Evolutionary conservation across 2,797 vertebrate genomes (phyloP), one percentile per base, ranked within the genome.

Genomic region (Gallinago stenura): DNA sequence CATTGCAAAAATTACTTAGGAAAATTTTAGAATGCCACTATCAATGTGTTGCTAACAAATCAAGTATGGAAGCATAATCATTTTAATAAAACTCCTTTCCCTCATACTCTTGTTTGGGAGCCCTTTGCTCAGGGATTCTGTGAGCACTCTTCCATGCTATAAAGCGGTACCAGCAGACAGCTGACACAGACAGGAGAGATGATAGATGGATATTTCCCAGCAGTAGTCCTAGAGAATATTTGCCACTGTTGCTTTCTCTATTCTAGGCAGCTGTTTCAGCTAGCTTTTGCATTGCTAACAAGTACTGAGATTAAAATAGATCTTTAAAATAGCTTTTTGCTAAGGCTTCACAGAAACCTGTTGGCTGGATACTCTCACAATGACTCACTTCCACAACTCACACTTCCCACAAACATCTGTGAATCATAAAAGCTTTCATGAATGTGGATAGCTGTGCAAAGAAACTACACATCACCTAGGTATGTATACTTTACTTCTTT

Each of bases 331-430:
- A 95, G 93, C 64, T 94, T 79, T 92, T 91, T 89, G 80, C 87
- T 91, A 86, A 84, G 88, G 83, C 90, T 94, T 94, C 93, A 89
- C 60, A 92, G 92, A 84, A 94, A 94, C 93, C 84, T 94, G 71
- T 83, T 90, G 83, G 95, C 90, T 91, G 75, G 62, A 93, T 91
- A 25, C 62, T 93, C 90, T 90, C 64, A 61, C 71, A 89, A n/a
- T 96, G 94, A 95, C 80, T 96, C 95, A 94, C 79, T 97, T 96
- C 94, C 91, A 95, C 81, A 94, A 77, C 78, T 92, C 60, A 16
- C 45, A 57, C 83, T 87, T 94, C 95, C 93, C 88, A 92, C 90
- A 95, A 96, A 94, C 90, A 96, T 96, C 93, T 94, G 90, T 94
- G 94, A 90, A 93, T 94, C 93, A 87, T 58, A 89, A 90, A 95